These are phyloP conservation scores for Pterocles gutturalis DNA, from an alignment of 2,113 vertebrate species.

Conservation along the genomic window DNA sequence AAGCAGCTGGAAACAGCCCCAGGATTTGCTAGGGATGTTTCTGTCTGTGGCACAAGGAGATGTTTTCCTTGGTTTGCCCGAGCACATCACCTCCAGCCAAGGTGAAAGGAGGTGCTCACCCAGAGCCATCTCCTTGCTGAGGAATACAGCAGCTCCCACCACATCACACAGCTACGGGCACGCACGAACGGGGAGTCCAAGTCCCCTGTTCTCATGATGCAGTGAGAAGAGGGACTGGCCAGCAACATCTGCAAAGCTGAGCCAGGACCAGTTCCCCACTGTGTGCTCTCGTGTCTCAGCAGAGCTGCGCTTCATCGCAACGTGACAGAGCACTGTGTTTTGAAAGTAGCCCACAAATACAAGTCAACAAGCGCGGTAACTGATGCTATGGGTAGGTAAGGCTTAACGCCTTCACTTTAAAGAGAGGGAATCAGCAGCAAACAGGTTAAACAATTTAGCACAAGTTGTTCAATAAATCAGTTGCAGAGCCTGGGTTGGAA, in stretches of 20 bases:
- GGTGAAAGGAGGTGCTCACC: not conserved
- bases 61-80: rapidly evolving
- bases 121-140: not conserved
- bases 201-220: rapidly evolving
- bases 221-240: not conserved
- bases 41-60: not conserved
- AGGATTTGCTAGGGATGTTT: not conserved
- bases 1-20: not conserved
- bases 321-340: rapidly evolving
- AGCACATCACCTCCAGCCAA: not conserved
- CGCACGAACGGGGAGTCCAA: rapidly evolving
- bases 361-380: rapidly evolving
- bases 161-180: rapidly evolving
- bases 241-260: not conserved
- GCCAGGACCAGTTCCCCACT: rapidly evolving
- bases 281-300: rapidly evolving
- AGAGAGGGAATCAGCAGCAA: not conserved
- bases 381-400: rapidly evolving
- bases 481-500: not conserved
- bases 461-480: not conserved
- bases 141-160: not conserved
- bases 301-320: too few species aligned
- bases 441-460: not conserved
- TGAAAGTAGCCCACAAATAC: not conserved
- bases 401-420: not conserved